Evolutionary conservation across 1,140 invertebrate species (phyloP).

Genomic region (Monochamus saltuarius): DNA sequence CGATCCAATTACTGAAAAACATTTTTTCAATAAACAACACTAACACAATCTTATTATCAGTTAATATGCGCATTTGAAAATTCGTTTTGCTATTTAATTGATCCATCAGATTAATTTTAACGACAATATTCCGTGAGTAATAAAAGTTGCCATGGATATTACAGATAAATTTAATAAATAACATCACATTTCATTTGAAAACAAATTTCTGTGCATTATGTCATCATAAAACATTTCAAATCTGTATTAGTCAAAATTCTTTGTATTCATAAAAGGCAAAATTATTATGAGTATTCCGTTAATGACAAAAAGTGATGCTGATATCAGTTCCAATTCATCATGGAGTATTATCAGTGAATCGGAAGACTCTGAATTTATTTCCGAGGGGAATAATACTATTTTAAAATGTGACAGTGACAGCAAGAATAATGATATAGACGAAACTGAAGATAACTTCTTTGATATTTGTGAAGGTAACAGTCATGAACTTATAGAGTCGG

Average conservation of each 20-base stretch:
- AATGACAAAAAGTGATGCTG: conserved; percentile 18
- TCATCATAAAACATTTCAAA: conserved; percentile 8
- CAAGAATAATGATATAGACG: not conserved
- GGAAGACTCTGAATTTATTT: conserved; percentile 12
- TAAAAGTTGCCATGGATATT: not conserved
- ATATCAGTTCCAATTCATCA: conserved; percentile 26
- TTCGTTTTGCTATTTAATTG: too few species aligned
- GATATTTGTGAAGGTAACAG: not conserved
- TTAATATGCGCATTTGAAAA: too few species aligned
- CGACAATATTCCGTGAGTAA: not conserved
- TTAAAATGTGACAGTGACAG: not conserved
- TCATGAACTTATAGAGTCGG: conserved; percentile 11
- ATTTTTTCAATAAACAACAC: too few species aligned
- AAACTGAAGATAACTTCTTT: not conserved
- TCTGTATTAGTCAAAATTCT: conserved; percentile 14
- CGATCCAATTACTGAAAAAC: too few species aligned
- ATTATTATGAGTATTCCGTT: conserved; percentile 14
- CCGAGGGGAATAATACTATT: conserved; percentile 10
- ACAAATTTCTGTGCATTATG: not conserved
- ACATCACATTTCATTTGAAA: not conserved
- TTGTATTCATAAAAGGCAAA: not conserved
- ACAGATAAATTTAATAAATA: not conserved
- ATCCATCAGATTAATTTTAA: too few species aligned
- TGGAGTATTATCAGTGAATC: conserved; percentile 25
- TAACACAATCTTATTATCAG: too few species aligned